phyloP scores from a whole-genome alignment of 2,113 vertebrate species.

The Callithrix jacchus region DNA sequence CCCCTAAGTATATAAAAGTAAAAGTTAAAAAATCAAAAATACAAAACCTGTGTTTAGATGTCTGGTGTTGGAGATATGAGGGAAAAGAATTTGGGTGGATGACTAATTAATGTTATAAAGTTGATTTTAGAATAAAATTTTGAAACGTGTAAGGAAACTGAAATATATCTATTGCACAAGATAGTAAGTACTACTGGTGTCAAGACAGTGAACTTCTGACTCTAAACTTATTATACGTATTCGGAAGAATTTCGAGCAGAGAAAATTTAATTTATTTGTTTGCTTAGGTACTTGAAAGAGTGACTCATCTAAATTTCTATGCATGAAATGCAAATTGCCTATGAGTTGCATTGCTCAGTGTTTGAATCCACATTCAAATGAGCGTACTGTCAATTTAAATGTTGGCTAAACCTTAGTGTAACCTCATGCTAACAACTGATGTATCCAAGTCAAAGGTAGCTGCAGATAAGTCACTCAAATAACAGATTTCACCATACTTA shows the following conservation, averaged over 20 bases:
- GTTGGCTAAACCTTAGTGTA: not conserved
- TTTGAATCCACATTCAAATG: not conserved
- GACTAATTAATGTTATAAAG: not conserved
- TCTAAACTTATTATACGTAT: not conserved
- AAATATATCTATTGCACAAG: not conserved
- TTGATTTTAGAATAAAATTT: not conserved
- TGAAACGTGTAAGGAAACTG: not conserved
- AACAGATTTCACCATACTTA: not conserved
- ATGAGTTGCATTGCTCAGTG: no score
- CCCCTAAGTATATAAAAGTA: no score
- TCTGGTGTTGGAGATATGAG: not conserved
- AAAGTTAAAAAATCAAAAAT: no score
- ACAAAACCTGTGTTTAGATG: not conserved
- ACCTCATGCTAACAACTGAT: not conserved
- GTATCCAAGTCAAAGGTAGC: not conserved
- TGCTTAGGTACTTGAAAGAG: not conserved
- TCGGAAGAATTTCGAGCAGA: not conserved
- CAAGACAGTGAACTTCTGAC: not conserved
- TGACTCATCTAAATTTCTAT: not conserved
- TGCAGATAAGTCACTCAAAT: not conserved
- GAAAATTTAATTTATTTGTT: not conserved
- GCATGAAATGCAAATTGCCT: not conserved
- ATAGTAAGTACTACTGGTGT: not conserved
- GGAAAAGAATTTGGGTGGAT: not conserved
- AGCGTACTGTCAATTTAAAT: not conserved